phyloP scores from a whole-genome alignment of 2,113 vertebrate species.

The Alouatta palliata region DNA sequence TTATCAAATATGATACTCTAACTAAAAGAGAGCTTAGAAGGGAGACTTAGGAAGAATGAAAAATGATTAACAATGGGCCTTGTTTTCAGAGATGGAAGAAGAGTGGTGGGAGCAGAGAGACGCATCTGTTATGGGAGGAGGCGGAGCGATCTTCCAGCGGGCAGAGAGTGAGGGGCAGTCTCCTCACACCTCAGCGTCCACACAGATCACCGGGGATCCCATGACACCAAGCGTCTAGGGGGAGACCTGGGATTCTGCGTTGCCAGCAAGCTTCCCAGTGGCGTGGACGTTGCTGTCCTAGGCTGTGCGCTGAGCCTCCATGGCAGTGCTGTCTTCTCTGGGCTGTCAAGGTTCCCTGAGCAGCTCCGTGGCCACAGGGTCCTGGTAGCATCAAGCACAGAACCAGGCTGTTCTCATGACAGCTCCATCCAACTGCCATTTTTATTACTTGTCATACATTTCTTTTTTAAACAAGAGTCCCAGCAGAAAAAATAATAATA shows the following conservation, averaged over 20 bases:
- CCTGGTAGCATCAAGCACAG: neutral
- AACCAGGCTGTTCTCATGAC: neutral
- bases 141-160: too few relatives aligned
- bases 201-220: too few relatives aligned
- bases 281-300: neutral
- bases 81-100: neutral
- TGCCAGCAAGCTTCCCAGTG: neutral
- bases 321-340: neutral
- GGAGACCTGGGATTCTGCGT: neutral
- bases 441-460: neutral
- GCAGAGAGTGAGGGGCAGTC: too few relatives aligned
- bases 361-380: too few relatives aligned
- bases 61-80: neutral
- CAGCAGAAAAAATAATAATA: neutral
- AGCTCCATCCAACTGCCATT: neutral
- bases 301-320: too few relatives aligned
- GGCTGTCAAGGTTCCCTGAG: neutral
- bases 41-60: neutral
- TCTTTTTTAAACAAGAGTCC: neutral
- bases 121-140: too few relatives aligned
- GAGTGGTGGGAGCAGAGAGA: too few relatives aligned
- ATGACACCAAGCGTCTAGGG: neutral
- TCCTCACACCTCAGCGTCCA: too few relatives aligned
- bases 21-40: neutral
- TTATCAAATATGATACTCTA: neutral